Evolutionary conservation across 2,888 invertebrate genomes (phyloP).

Genomic region (Fissipunctia ypsillon): DNA sequence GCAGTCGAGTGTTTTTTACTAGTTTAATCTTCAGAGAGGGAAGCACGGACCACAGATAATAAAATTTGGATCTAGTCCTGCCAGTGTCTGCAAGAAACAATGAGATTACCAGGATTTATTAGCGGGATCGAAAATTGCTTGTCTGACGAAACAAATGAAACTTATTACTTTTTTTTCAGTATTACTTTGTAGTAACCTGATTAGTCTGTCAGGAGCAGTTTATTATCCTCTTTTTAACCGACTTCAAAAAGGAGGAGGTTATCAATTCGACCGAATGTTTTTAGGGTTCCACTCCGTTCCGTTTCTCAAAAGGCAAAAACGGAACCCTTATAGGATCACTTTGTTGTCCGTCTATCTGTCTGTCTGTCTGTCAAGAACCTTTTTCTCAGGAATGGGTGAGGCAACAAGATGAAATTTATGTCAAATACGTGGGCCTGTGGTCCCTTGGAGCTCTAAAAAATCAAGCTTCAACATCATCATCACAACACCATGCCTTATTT

Average conservation of each 20-base stretch:
- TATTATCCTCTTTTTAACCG: background rate
- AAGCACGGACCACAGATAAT: slow-evolving; percentile 49
- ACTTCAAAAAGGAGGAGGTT: background rate
- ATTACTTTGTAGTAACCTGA: slow-evolving; percentile 15
- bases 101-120: slow-evolving; percentile 56
- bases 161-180: slow-evolving; percentile 32
- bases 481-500: no score
- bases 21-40: slow-evolving; percentile 30
- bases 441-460: no score
- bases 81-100: slow-evolving; percentile 54
- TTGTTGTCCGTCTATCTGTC: no score
- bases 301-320: no score
- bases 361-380: no score
- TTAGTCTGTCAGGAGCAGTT: background rate
- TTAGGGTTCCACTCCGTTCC: no score
- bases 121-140: slow-evolving; percentile 49
- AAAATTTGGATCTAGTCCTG: slow-evolving; percentile 55
- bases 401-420: no score
- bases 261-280: no score
- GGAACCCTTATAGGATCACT: no score
- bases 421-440: no score
- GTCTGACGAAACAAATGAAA: slow-evolving; percentile 27
- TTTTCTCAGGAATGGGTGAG: no score
- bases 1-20: slow-evolving; percentile 29
- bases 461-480: no score